Evolutionary conservation across 2,888 invertebrate species (phyloP).

Genomic region (Aleiodes leptofemur): DNA sequence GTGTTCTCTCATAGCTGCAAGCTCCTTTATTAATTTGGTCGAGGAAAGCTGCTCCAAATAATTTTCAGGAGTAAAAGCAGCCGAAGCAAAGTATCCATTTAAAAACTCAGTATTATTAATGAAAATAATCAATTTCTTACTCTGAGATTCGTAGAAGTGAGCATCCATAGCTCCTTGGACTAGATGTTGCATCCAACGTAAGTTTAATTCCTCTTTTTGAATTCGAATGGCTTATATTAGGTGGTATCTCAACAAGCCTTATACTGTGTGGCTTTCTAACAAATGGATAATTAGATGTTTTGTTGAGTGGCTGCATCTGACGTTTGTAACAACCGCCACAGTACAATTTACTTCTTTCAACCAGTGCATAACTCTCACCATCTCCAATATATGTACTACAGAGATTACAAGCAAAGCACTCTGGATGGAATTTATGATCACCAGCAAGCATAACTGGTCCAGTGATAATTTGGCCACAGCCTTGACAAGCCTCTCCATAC

Average conservation of each 20-base stretch:
- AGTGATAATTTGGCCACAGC: conserved; percentile 89
- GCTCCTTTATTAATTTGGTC: background rate
- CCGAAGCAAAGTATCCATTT: no score
- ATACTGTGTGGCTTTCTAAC: conserved; percentile 85
- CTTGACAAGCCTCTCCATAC: conserved; percentile 92
- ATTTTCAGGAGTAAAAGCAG: no score
- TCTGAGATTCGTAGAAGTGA: conserved; percentile 82
- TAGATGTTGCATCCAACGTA: conserved; percentile 78
- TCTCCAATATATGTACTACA: conserved; percentile 92
- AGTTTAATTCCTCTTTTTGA: conserved; percentile 81
- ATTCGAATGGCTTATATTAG: conserved; percentile 76
- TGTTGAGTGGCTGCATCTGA: conserved; percentile 81
- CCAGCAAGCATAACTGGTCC: conserved; percentile 97
- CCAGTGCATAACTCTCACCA: conserved; percentile 93
- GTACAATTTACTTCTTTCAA: conserved; percentile 92
- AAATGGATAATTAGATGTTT: conserved; percentile 77
- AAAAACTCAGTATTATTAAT: conserved; percentile 2
- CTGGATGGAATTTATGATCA: conserved; percentile 96
- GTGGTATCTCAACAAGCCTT: conserved; percentile 88
- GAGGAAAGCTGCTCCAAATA: background rate
- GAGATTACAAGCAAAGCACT: conserved; percentile 92
- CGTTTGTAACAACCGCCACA: conserved; percentile 88
- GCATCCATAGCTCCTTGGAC: conserved; percentile 77
- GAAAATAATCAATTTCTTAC: conserved; percentile 75
- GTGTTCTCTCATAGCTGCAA: no score